Base-by-base conservation (phyloP, 2,113 vertebrate species). In the Phaetusa simplex region DNA sequence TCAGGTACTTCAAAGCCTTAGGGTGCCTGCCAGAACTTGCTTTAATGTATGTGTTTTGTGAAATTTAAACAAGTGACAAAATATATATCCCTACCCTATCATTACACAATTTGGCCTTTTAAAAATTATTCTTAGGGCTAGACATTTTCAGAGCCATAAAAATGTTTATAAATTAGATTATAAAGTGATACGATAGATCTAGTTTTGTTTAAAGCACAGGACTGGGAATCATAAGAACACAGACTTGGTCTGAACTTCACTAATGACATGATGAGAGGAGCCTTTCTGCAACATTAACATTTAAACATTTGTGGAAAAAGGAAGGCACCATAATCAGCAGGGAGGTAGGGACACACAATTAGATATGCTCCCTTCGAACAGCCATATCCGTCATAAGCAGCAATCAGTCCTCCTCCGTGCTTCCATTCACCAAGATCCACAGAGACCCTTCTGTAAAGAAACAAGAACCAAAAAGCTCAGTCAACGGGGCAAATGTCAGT, bases 1-100 rank as follows among this genome's bases (percentile, higher is more conserved):
- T 96, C 82, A 56, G 47, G 70, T 72, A 53, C 73, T 92, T 95
- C 94, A 96, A 94, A 96, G 91, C 69, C 65, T 88, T 86, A 70
- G 82, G 73, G 58, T 91, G 70, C 69, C 85, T 97, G 91, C 78
- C 73, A 93, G 90, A 72, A 65, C 70, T 72, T 81, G 36, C 56
- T 97, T 83, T 92, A 92, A 94, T 80, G 27, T 53, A 69, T 79
- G 55, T 82, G 34, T 95, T 96, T 94, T 59, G 50, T 91, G 88
- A 92, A 76, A 78, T 93, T 95, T 83, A 88, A 95, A 95, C 70
- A 77, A 40, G 50, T 47, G 85, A 77, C 56, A 70, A 47, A 74
- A 90, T 64, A 70, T 89, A 55, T 72, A 50, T 55, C 19, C 49
- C 32, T 70, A 61, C 5, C 40, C 61, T 85, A 77, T 87, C 61